Conservation (phyloP, 2,888 invertebrate species). For the Chelonus formosanus region DNA sequence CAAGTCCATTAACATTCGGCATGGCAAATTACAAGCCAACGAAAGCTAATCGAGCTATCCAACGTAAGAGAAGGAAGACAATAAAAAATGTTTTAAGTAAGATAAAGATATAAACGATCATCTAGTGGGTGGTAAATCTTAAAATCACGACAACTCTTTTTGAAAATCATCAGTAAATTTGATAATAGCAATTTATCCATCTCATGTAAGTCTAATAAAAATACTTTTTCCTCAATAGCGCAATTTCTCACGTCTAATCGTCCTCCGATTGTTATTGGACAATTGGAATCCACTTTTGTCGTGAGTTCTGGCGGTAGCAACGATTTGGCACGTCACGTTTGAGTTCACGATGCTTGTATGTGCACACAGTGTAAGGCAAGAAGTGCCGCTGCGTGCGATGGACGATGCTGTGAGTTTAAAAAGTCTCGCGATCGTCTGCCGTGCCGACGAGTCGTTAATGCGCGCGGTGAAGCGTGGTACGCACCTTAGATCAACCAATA, state of each 20-base stretch:
- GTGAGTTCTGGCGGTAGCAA: background rate
- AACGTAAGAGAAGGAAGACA: constrained; percentile 26
- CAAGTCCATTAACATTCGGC: constrained; percentile 64
- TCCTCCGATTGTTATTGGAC: constrained; percentile 39
- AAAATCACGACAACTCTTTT: background rate
- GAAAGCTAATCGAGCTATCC: constrained; percentile 59
- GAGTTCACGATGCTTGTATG: constrained; percentile 4
- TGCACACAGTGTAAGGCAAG: constrained; percentile 16
- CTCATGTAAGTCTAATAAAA: too few species aligned
- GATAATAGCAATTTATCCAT: too few species aligned
- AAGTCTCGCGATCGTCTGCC: constrained; percentile 6
- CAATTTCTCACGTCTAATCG: background rate
- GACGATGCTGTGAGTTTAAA: constrained; percentile 6
- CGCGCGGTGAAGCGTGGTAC: constrained; percentile 46
- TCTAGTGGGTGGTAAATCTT: background rate
- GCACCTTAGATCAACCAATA: constrained; percentile 44
- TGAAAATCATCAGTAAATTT: background rate
- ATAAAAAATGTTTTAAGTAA: constrained; percentile 13
- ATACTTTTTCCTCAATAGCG: background rate
- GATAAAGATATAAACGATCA: background rate
- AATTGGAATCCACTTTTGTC: constrained; percentile 37
- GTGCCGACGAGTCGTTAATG: constrained; percentile 43
- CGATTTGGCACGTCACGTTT: constrained; percentile 29
- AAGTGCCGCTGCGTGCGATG: constrained; percentile 22
- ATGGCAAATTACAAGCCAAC: constrained; percentile 63